phyloP scores from a whole-genome alignment of 2,797 vertebrate species.

The Petrocephalus sullivani region DNA sequence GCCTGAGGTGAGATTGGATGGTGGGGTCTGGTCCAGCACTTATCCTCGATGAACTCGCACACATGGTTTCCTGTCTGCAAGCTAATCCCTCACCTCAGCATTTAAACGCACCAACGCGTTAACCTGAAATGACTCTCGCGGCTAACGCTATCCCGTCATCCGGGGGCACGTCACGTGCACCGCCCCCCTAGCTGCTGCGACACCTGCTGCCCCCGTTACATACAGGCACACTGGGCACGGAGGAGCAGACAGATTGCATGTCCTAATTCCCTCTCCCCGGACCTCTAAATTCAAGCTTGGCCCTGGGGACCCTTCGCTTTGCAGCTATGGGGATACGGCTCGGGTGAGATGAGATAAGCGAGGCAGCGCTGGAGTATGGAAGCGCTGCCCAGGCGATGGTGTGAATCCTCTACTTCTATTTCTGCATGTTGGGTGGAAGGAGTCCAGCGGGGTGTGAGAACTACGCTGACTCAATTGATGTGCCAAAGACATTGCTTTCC shows the following conservation, averaged over 20 bases:
- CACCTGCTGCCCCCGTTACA: slow-evolving; percentile 9
- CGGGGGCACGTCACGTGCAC: not conserved
- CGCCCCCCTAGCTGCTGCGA: not conserved
- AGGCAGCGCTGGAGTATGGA: not conserved
- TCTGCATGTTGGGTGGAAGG: not conserved
- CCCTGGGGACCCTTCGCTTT: slow-evolving; percentile 3
- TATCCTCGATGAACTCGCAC: not conserved
- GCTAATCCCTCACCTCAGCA: not conserved
- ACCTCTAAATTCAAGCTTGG: slow-evolving; percentile 18
- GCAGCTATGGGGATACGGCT: not conserved
- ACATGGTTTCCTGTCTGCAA: not conserved
- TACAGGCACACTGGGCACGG: slow-evolving; percentile 22
- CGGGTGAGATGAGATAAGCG: not conserved
- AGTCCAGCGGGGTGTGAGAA: slow-evolving; percentile 24
- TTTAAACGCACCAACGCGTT: not conserved
- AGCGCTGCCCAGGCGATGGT: not conserved
- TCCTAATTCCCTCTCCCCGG: slow-evolving; percentile 21
- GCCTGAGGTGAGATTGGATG: not conserved
- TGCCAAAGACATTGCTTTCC: slow-evolving; percentile 20
- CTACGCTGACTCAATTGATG: slow-evolving; percentile 35
- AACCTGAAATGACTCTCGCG: not conserved
- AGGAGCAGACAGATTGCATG: slow-evolving; percentile 25
- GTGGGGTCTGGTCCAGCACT: not conserved
- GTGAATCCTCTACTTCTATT: slow-evolving; percentile 1
- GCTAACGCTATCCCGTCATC: not conserved